Evolutionary conservation across 2,888 invertebrate species (phyloP), one percentile per base, ranked within the genome.

Genomic region (Mellilla xanthometata): DNA sequence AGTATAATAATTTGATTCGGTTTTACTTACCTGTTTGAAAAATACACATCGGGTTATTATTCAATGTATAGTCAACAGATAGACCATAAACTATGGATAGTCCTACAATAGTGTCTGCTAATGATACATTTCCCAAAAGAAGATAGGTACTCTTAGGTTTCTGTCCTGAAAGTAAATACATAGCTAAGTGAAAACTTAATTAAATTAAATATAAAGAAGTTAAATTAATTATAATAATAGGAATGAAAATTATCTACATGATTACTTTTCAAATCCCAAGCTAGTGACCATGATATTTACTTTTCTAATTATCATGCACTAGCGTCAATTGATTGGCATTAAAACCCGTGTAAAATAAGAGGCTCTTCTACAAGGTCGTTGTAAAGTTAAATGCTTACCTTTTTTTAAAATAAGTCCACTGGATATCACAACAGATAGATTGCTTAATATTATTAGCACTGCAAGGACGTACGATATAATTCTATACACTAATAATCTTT

Each of bases 101-200:
- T 3, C 93, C 93, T n/a, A 92, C 91, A n/a, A 93, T 78, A 6
- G 93, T 81, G 64, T 93, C 93, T 0, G 93, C 91, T 46, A 93
- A 76, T 0, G 93, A 93, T 1, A 93, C 92, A 69, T 93, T 93
- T 1, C 93, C 93, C 2, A 93, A 82, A 36, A 93, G 88, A 31
- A 93, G 80, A 65, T 93, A 93, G 0, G 93, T 93, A 46, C 91
- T 91, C 58, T 91, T 90, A 4, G 92, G 92, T 61, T 92, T 90
- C 58, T 91, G 90, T 51, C 92, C 93, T 93, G 65, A 23, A 79
- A 79, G 33, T 29, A 19, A 1, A 1, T 5, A 19, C 6, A n/a
- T 19, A 15, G 3, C 5, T 15, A 19, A 19, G 6, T 19, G 3
- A 5, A 19, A 19, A 19, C 2, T n/a, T n/a, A n/a, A n/a, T n/a